Percentiles rank a stretch among this genome's conserved stretches.
phyloP scores from a whole-genome alignment of 2,113 vertebrate genomes.

The Meriones unguiculatus region DNA sequence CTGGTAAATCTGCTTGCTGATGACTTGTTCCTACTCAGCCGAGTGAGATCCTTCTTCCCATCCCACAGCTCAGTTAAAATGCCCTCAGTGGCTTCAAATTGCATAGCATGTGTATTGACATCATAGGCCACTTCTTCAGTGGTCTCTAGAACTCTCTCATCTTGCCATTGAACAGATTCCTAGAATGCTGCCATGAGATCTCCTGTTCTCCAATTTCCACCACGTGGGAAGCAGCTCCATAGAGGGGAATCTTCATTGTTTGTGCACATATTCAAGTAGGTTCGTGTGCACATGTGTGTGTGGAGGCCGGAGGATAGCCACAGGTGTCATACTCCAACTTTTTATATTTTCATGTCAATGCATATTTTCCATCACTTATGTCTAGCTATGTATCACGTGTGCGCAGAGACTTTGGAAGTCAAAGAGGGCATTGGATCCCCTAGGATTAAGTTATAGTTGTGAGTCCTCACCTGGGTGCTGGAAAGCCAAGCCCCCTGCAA shows the following conservation, averaged over 20 bases:
- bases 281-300: not conserved
- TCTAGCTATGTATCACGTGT: not conserved
- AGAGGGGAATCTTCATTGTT: not conserved
- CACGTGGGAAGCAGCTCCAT: not conserved
- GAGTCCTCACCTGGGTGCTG: not conserved
- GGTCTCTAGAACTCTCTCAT: slow-evolving; percentile 93
- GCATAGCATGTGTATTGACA: slow-evolving; percentile 93
- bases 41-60: slow-evolving; percentile 94
- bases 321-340: too few relatives aligned
- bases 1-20: slow-evolving; percentile 96
- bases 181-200: not conserved
- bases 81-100: slow-evolving; percentile 94
- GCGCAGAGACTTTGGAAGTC: not conserved
- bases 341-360: not conserved
- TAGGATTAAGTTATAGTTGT: not conserved
- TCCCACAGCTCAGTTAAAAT: slow-evolving; percentile 94
- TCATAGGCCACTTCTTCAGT: slow-evolving; percentile 96
- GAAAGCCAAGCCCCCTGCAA: not conserved
- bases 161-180: slow-evolving; percentile 95
- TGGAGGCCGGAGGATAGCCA: not conserved
- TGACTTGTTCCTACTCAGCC: slow-evolving; percentile 94
- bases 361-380: not conserved
- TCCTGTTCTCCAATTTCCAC: not conserved
- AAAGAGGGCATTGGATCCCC: not conserved
- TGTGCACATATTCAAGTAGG: not conserved